These are phyloP conservation scores for Romanogobio albipinnatus DNA, from an alignment of 2,113 vertebrate species.

Conservation along the genomic window DNA sequence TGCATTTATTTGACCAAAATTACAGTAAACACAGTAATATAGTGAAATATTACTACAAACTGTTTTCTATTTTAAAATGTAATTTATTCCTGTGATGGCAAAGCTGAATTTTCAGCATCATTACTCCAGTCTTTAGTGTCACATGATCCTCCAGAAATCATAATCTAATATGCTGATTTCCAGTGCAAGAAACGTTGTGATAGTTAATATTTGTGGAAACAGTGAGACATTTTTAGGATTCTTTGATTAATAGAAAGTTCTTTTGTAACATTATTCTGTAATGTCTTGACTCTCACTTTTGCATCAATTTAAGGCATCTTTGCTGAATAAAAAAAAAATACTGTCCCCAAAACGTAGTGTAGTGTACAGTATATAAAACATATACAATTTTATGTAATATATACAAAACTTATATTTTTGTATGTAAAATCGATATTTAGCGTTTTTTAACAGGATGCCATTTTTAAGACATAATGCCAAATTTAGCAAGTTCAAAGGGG, in stretches of 20 bases:
- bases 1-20: too few species aligned
- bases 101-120: not conserved
- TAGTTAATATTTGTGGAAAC: not conserved
- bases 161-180: not conserved
- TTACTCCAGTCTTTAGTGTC: not conserved
- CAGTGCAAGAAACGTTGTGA: not conserved
- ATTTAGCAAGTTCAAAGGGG: slow-evolving; percentile 35
- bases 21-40: too few species aligned
- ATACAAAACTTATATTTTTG: not conserved
- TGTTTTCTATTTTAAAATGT: too few species aligned
- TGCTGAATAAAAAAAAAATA: not conserved
- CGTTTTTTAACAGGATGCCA: not conserved
- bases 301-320: not conserved
- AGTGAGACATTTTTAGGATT: not conserved
- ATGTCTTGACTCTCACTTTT: not conserved
- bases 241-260: not conserved
- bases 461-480: not conserved
- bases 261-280: not conserved
- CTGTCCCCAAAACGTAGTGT: not conserved
- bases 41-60: too few species aligned
- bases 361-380: not conserved
- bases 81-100: too few species aligned
- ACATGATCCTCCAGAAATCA: not conserved
- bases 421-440: not conserved
- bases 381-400: not conserved